phyloP scores from a whole-genome alignment of 2,888 invertebrate species.

The Cyclophora punctaria region DNA sequence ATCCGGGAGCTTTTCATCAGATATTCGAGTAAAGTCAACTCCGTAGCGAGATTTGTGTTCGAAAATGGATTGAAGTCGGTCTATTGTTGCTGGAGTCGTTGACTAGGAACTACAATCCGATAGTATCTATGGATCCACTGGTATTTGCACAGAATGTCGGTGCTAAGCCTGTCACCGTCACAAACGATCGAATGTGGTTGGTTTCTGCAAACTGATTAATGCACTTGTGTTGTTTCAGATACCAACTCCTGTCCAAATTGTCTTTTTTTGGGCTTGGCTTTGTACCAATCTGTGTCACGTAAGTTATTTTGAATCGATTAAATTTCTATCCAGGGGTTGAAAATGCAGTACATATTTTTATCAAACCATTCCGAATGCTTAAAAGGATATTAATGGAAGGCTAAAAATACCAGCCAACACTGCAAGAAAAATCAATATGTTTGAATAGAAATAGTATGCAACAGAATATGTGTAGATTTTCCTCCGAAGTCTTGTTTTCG shows the following conservation, averaged over 20 bases:
- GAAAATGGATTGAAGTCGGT: slow-evolving; percentile 56
- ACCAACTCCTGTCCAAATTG: too few species aligned
- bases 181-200: slow-evolving; percentile 6
- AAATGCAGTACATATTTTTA: too few species aligned
- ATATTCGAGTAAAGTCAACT: slow-evolving; percentile 48
- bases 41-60: slow-evolving; percentile 53
- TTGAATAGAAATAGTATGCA: too few species aligned
- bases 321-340: too few species aligned
- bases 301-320: too few species aligned
- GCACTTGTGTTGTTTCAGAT: not conserved
- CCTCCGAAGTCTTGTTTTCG: slow-evolving; percentile 25
- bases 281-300: too few species aligned
- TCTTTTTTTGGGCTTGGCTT: too few species aligned
- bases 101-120: slow-evolving; percentile 43
- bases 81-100: slow-evolving; percentile 47
- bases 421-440: too few species aligned
- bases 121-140: slow-evolving; percentile 30
- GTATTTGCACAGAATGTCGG: slow-evolving; percentile 30
- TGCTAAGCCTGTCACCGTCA: slow-evolving; percentile 17
- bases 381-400: too few species aligned
- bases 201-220: slow-evolving; percentile 9
- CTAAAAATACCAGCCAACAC: too few species aligned
- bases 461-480: slow-evolving; percentile 35
- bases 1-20: slow-evolving; percentile 41
- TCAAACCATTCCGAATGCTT: too few species aligned